Percentiles rank a stretch among this genome's conserved stretches.
These are phyloP conservation scores for Psix sp. DNA, from an alignment of 1,140 invertebrate species.

Conservation along the genomic window DNA sequence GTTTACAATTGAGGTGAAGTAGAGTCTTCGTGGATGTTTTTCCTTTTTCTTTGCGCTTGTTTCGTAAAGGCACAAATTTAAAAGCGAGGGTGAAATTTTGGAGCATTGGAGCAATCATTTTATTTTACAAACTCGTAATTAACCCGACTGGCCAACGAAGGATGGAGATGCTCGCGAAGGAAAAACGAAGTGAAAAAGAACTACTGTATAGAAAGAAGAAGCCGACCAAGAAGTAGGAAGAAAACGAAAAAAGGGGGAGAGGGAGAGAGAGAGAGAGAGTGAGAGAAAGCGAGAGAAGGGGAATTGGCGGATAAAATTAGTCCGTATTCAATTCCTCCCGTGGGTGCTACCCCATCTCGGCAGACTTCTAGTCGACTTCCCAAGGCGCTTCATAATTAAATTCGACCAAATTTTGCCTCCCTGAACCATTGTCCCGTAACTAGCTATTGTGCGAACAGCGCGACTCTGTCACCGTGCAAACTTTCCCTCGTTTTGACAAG, in stretches of 20 bases:
- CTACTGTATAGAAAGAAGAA: slow-evolving; percentile 2
- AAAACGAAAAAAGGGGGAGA: too few relatives aligned
- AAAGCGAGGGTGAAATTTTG: slow-evolving; percentile 13
- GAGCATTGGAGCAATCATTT: slow-evolving; percentile 14
- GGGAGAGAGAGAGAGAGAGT: too few relatives aligned
- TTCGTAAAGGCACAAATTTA: slow-evolving; percentile 17
- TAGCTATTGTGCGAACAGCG: slow-evolving; percentile 74
- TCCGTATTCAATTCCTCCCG: slow-evolving; percentile 76
- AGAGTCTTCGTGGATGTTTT: neutral
- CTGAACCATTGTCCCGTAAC: slow-evolving; percentile 75
- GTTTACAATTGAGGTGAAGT: slow-evolving; percentile 1
- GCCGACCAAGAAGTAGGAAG: too few relatives aligned
- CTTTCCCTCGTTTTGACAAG: slow-evolving; percentile 64
- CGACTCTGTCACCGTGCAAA: slow-evolving; percentile 65
- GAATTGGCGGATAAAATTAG: slow-evolving; percentile 73
- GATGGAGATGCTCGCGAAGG: slow-evolving; percentile 39
- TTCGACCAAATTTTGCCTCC: slow-evolving; percentile 75
- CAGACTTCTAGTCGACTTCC: slow-evolving; percentile 63
- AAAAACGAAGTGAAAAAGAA: slow-evolving; percentile 27
- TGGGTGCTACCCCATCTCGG: slow-evolving; percentile 60
- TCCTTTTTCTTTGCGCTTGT: neutral
- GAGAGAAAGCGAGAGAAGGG: neutral
- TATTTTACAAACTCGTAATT: slow-evolving; percentile 27
- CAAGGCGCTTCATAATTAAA: slow-evolving; percentile 77
- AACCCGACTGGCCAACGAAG: slow-evolving; percentile 15